Evolutionary conservation across 2,797 vertebrate species (phyloP), one percentile per base, ranked within the genome.

Genomic region (Tenualosa ilisha): DNA sequence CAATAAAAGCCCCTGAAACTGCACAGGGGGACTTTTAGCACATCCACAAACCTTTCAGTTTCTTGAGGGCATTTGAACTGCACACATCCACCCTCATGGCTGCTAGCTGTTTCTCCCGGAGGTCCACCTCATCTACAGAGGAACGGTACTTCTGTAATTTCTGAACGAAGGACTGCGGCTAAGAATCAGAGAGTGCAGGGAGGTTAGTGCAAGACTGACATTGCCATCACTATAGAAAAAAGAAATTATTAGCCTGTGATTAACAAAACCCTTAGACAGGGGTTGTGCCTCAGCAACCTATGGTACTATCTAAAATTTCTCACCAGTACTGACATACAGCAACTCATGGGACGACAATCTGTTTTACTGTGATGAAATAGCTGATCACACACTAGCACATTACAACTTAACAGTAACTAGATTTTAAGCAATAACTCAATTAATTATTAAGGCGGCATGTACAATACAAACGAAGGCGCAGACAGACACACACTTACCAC

Each of bases 31-130:
- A 0, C 8, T 9, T 12, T 12, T 9, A 51, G 8, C 5, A 2
- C 9, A 12, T 51, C 8, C 13, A 37, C 13, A 83, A 89, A 99
- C 98, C 98, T 98, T 99, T 99, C 37, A 99, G 95, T 89, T 97
- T 98, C 89, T 97, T 98, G 6, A 99, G 96, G 0, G 97, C 97
- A 31, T 97, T 96, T 0, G 97, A 96, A 91, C 97, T 99, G 94
- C 98, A 98, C 2, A 99, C 97, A 1, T 99, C 97, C 81, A 99
- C 97, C 65, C 98, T 95, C 97, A 99, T 98, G 0, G 97, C 97
- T 65, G 98, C 95, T 46, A 99, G 95, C 94, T 99, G 98, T 87
- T 99, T 99, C 89, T 99, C 98, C 87, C 96, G 96, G 83, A 98
- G 89, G 61, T 99, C 98, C 8, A 97, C 95, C 91, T 99, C 97